phyloP scores from a whole-genome alignment of 2,888 invertebrate species.

The Brenthis hecate region DNA sequence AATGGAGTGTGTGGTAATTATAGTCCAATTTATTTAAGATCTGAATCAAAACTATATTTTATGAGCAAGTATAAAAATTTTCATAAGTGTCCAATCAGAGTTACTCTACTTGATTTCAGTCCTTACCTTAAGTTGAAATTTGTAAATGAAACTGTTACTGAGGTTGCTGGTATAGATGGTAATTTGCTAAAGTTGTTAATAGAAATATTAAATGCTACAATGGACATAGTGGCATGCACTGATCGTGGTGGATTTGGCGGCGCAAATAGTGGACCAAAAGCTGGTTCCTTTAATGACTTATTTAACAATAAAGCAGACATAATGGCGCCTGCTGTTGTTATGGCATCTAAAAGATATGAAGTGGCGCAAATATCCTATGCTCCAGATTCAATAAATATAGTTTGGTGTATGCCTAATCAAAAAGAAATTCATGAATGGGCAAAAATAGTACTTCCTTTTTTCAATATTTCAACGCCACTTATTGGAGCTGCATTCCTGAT shows the following conservation, averaged over 20 bases:
- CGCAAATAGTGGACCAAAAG: slow-evolving; percentile 45
- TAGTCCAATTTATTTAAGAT: slow-evolving; percentile 46
- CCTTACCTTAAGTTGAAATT: slow-evolving; percentile 46
- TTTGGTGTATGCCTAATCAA: slow-evolving; percentile 57
- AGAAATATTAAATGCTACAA: slow-evolving; percentile 48
- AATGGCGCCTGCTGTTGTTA: slow-evolving; percentile 47
- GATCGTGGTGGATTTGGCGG: slow-evolving; percentile 45
- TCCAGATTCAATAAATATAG: slow-evolving; percentile 45
- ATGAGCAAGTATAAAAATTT: slow-evolving; percentile 58
- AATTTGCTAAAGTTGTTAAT: slow-evolving; percentile 46
- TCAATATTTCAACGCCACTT: slow-evolving; percentile 48
- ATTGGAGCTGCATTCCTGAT: slow-evolving; percentile 44
- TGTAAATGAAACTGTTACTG: slow-evolving; percentile 45
- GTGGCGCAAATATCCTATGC: slow-evolving; percentile 49
- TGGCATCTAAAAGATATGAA: slow-evolving; percentile 43
- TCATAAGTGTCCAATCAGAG: slow-evolving; percentile 54
- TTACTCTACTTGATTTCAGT: slow-evolving; percentile 43
- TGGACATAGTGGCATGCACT: slow-evolving; percentile 43
- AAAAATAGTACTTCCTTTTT: slow-evolving; percentile 54
- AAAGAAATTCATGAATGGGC: slow-evolving; percentile 53
- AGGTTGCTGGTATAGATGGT: slow-evolving; percentile 53
- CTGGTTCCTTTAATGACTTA: slow-evolving; percentile 50
- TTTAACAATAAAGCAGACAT: slow-evolving; percentile 51
- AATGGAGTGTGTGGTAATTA: slow-evolving; percentile 51
- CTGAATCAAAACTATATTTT: slow-evolving; percentile 45